These are phyloP conservation scores for Archips crataeganus DNA, from an alignment of 2,888 invertebrate genomes.

Conservation along the genomic window DNA sequence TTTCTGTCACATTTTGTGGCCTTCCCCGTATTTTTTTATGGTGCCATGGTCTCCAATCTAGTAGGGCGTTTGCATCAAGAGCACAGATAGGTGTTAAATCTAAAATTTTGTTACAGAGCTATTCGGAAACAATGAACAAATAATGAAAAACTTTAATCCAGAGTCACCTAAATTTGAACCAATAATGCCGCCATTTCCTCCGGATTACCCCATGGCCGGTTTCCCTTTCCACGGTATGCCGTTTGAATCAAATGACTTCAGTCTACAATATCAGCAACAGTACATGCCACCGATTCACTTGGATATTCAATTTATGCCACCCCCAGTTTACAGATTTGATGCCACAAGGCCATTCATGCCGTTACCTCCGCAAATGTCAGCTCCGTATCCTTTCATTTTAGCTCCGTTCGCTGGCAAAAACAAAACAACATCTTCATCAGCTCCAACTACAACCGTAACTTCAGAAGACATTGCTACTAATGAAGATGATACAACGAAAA, in stretches of 20 bases:
- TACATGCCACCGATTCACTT: background rate
- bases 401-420: background rate
- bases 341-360: background rate
- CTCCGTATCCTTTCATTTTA: background rate
- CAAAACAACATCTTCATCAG: background rate
- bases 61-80: too few relatives aligned
- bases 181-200: background rate
- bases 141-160: background rate
- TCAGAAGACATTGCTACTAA: too few relatives aligned
- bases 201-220: background rate
- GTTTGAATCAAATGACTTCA: background rate
- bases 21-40: too few relatives aligned
- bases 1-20: too few relatives aligned
- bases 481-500: background rate
- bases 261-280: background rate
- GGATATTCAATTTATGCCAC: background rate
- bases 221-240: background rate
- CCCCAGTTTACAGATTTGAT: background rate
- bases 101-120: background rate
- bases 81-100: background rate
- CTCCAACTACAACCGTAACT: background rate
- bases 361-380: background rate
- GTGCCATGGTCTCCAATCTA: too few relatives aligned
- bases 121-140: background rate
- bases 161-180: background rate